phyloP scores from a whole-genome alignment of 2,797 vertebrate species.

The Muscicapa striata region DNA sequence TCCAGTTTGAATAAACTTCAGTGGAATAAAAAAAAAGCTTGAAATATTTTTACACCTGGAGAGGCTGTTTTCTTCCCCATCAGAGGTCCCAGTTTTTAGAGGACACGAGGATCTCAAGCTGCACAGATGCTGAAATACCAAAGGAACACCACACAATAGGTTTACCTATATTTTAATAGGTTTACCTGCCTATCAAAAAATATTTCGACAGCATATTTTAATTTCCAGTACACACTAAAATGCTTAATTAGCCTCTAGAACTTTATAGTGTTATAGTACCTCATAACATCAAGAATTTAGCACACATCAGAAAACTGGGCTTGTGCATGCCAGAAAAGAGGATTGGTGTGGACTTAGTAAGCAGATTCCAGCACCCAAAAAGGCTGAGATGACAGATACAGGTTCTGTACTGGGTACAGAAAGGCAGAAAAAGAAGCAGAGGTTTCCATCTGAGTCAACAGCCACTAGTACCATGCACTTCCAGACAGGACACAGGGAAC shows the following conservation, averaged over 20 bases:
- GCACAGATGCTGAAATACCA: not conserved
- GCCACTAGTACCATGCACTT: not conserved
- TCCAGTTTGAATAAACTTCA: not conserved
- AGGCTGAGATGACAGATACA: not conserved
- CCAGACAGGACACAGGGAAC: not conserved
- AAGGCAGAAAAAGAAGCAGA: not conserved
- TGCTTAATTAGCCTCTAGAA: not conserved
- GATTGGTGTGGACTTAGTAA: not conserved
- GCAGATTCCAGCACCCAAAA: not conserved
- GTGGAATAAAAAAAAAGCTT: not conserved
- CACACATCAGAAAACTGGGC: not conserved
- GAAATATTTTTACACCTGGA: not conserved
- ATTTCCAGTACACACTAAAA: not conserved
- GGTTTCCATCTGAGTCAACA: not conserved
- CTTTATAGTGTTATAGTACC: not conserved
- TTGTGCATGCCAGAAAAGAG: not conserved
- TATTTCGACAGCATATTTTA: not conserved
- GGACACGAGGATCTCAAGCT: not conserved
- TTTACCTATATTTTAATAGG: too few species aligned
- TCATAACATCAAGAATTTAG: not conserved
- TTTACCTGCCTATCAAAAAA: not conserved
- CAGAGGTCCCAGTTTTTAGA: not conserved
- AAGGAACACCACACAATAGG: not conserved
- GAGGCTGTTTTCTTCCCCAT: not conserved
- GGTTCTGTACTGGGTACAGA: not conserved